Evolutionary conservation across 64 coral and sea anemone genomes (phyloP), one percentile per base, ranked within the genome.

Genomic region (Porites australiensis): DNA sequence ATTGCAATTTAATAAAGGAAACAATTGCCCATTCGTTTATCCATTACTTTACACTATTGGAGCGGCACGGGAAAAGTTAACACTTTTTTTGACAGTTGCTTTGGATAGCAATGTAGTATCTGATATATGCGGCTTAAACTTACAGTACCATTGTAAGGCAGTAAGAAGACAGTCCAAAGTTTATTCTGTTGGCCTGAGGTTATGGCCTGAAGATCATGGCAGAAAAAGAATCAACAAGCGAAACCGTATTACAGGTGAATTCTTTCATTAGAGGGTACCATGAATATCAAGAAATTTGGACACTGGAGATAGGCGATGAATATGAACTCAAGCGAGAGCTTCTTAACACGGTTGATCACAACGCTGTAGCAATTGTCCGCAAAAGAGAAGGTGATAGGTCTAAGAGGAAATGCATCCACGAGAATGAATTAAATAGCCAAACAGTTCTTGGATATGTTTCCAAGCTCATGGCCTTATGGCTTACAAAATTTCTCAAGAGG

Each of bases 241-340:
- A 46, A 46, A 37, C 71, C 15, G 43, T 47, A 37, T 37, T 74
- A 58, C 77, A 21, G 45, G 50, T 79, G 52, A 61, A 79, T 12
- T 79, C 77, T 50, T 79, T 79, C 50, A 79, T 79, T 48, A 58
- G 77, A 79, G 77, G 77, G 44, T 79, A 79, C 52, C 77, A 79
- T 50, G 84, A 87, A 87, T 87, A 87, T 71, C 23, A 48, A 43
- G 84, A 87, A 44, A 87, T 87, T 23, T 87, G 84, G 84, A 50
- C 23, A 54, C 67, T 66, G 65, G 27, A 87, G 62, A 72, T 57
- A 72, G 84, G 48, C 21, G 84, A 87, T n/a, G 66, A 87, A 87
- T 72, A 87, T 87, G 20, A 87, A 73, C 63, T 87, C 44, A 87
- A 87, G 48, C 84, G 84, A 72, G 84, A 87, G 61, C 84, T 48